phyloP scores from a whole-genome alignment of 2,113 vertebrate genomes.

The Albula glossodonta region DNA sequence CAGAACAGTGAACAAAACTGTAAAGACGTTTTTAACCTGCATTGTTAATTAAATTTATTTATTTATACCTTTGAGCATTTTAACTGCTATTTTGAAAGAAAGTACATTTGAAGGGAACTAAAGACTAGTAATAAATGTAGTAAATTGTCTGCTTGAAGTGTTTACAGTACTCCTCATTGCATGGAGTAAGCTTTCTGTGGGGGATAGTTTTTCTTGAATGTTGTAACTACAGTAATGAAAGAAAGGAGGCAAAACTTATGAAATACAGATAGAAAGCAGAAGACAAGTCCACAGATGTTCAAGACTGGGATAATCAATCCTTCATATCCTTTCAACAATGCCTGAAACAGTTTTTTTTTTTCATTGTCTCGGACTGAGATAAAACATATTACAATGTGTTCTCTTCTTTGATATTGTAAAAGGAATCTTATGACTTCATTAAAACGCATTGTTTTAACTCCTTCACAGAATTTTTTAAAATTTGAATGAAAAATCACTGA shows the following conservation, averaged over 20 bases:
- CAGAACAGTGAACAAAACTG: too few species aligned
- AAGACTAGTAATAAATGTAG: too few species aligned
- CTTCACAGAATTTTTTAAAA: too few species aligned
- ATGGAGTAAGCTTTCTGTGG: neutral
- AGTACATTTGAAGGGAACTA: too few species aligned
- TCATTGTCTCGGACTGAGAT: neutral
- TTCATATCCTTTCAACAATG: neutral
- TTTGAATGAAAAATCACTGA: too few species aligned
- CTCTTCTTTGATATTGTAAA: neutral
- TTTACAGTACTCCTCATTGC: too few species aligned
- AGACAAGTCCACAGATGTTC: neutral
- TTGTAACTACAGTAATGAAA: neutral
- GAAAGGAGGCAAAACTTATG: neutral
- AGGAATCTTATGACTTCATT: neutral
- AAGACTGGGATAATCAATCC: neutral
- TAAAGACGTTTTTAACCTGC: too few species aligned
- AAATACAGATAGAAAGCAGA: neutral
- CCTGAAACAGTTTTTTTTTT: neutral
- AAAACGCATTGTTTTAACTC: too few species aligned
- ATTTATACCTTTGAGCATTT: too few species aligned
- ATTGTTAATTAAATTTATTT: too few species aligned
- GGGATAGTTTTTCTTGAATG: neutral
- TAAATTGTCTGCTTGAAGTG: too few species aligned
- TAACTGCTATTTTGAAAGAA: too few species aligned
- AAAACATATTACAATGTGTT: neutral